A percentile compares a stretch with the other conserved stretches of the same genome.
Conservation (phyloP, 2,113 vertebrate species). For the Coracopsis vasa region DNA sequence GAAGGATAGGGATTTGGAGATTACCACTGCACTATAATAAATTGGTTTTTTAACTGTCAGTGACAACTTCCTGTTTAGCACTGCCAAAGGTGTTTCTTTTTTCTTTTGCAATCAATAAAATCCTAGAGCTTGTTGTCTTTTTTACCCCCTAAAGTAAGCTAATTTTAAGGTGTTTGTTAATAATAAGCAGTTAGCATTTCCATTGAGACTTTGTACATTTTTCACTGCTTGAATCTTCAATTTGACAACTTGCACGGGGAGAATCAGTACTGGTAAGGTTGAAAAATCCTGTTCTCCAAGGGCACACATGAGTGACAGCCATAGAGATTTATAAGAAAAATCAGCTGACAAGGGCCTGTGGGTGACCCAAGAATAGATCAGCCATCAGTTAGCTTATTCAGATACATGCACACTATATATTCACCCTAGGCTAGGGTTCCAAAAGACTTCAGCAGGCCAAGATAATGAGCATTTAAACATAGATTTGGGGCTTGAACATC, state of each 20-base stretch:
- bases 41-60: not conserved
- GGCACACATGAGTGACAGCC: not conserved
- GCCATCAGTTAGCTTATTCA: not conserved
- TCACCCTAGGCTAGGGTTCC: not conserved
- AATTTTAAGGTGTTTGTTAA: not conserved
- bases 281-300: not conserved
- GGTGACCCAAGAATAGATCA: not conserved
- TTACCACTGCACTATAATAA: not conserved
- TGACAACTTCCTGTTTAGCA: not conserved
- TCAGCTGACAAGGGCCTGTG: not conserved
- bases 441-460: not conserved
- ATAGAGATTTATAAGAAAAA: not conserved
- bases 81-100: not conserved
- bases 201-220: not conserved
- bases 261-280: not conserved
- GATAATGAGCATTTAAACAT: not conserved
- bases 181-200: not conserved
- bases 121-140: fast-evolving
- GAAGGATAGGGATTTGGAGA: not conserved
- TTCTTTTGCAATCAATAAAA: not conserved
- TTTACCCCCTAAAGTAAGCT: not conserved
- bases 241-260: not conserved
- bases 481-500: not conserved
- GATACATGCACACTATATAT: not conserved
- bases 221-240: not conserved